phyloP scores from a whole-genome alignment of 2,888 invertebrate genomes.

The Clepsis dumicolana region DNA sequence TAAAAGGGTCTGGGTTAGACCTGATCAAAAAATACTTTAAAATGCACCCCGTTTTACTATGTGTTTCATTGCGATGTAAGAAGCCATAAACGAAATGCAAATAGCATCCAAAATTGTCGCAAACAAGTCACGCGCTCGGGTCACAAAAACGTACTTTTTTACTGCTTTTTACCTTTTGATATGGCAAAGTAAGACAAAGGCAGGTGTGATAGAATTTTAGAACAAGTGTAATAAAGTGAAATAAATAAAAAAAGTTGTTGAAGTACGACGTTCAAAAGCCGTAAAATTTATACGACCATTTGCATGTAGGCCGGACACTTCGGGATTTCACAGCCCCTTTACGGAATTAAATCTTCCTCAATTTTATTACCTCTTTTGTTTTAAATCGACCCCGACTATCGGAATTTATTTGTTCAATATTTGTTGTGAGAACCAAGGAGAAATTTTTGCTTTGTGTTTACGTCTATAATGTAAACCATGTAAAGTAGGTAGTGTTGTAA shows the following conservation, averaged over 20 bases:
- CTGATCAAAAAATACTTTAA: neutral
- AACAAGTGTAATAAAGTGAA: slow-evolving; percentile 43
- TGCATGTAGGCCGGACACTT: slow-evolving; percentile 47
- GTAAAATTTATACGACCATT: slow-evolving; percentile 48
- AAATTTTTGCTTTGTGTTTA: neutral
- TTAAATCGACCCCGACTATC: slow-evolving; percentile 31
- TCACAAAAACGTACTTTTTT: slow-evolving; percentile 36
- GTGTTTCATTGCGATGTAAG: slow-evolving; percentile 10
- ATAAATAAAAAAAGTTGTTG: slow-evolving; percentile 44
- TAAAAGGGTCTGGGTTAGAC: neutral
- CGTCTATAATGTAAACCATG: neutral
- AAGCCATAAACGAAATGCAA: slow-evolving; percentile 24
- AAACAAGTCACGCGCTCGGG: slow-evolving; percentile 39
- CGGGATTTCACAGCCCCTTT: slow-evolving; percentile 46
- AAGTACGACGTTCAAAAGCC: slow-evolving; percentile 45
- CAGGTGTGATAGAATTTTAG: slow-evolving; percentile 44
- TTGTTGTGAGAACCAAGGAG: neutral
- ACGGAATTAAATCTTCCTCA: slow-evolving; percentile 45
- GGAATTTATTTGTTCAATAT: slow-evolving; percentile 22
- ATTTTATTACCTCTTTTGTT: slow-evolving; percentile 45
- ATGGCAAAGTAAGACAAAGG: slow-evolving; percentile 35
- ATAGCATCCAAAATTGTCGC: slow-evolving; percentile 26
- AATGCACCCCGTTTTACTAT: slow-evolving; percentile 5
- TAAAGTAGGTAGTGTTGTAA: no score
- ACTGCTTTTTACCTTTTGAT: slow-evolving; percentile 35